Base-by-base conservation (phyloP, 2,797 vertebrate species). In the Atherinosoma microstoma region DNA sequence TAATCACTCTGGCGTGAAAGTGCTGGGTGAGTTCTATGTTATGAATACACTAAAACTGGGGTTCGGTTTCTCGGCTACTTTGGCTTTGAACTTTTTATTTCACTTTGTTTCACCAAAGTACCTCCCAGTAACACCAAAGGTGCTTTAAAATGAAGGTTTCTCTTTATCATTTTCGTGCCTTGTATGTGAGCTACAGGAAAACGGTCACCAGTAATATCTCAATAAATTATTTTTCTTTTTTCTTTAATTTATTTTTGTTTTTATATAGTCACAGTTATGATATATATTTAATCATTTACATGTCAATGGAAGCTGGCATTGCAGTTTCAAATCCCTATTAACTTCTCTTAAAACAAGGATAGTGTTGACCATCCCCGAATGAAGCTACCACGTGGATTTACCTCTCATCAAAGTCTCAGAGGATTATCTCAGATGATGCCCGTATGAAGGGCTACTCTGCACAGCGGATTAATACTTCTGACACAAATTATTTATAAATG, bases 51-150 rank as follows among this genome's bases (percentile, higher is more conserved):
- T 87, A 88, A 84, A 65, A 83, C 72, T 75, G 70, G 64, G 71
- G 66, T 90, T 91, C 75, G 79, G 58, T 88, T 87, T 82, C 58
- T 80, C 78, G 83, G 86, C 88, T 89, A 89, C 85, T 91, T 90
- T 87, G 82, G 78, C 82, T 91, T 89, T 89, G 84, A 70, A 82
- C 73, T 68, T 82, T 82, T 89, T 89, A 75, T 92, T 91, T 83
- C 10, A 75, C 84, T 89, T 87, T 78, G 84, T 93, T 90, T 90
- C 94, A 95, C 94, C 94, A 94, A 94, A 93, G 94, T 95, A 95
- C 94, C 95, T 94, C 94, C 93, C 89, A 91, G 90, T 64, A 94
- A 94, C 91, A 93, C 94, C 95, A 96, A 95, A 96, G 95, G 95
- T 96, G 95, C 95, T 96, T 96, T 95, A 95, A 90, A 92, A 94